These are phyloP conservation scores for Nasonia longicornis DNA, from an alignment of 1,140 invertebrate species.

Conservation along the genomic window DNA sequence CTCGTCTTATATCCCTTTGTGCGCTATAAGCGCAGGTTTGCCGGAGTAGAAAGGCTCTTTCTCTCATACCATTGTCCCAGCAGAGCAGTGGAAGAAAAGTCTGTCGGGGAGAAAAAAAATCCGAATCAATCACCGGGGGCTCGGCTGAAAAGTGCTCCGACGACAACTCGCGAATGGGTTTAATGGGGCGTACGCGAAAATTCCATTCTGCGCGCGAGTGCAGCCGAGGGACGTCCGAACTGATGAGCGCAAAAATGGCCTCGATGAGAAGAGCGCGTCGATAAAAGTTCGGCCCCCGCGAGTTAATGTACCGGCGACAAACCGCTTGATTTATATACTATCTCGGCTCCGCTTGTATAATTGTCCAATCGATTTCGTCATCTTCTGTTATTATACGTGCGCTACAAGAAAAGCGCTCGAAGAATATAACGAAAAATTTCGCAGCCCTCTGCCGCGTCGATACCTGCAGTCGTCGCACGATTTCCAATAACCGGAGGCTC, in stretches of 20 bases:
- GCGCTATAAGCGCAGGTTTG: neutral
- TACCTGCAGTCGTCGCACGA: slow-evolving; percentile 50
- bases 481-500: slow-evolving; percentile 56
- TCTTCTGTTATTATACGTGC: too few species aligned
- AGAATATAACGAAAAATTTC: neutral
- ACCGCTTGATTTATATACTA: slow-evolving; percentile 16
- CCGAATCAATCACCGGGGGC: slow-evolving; percentile 51
- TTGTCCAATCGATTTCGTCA: neutral
- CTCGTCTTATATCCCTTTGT: neutral
- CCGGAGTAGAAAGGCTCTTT: neutral
- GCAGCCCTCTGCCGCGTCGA: neutral
- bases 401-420: too few species aligned
- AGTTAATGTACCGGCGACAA: slow-evolving; percentile 14
- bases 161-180: slow-evolving; percentile 52
- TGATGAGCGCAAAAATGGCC: slow-evolving; percentile 32
- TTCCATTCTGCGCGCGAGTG: slow-evolving; percentile 41
- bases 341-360: neutral
- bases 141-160: slow-evolving; percentile 48
- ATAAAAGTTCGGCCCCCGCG: neutral
- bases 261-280: too few species aligned
- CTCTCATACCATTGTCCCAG: neutral
- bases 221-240: slow-evolving; percentile 49
- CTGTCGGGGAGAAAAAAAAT: slow-evolving; percentile 29
- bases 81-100: neutral
- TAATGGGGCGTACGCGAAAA: slow-evolving; percentile 51